These are phyloP conservation scores for Temnothorax longispinosus DNA, from an alignment of 1,140 invertebrate genomes.

Conservation along the genomic window DNA sequence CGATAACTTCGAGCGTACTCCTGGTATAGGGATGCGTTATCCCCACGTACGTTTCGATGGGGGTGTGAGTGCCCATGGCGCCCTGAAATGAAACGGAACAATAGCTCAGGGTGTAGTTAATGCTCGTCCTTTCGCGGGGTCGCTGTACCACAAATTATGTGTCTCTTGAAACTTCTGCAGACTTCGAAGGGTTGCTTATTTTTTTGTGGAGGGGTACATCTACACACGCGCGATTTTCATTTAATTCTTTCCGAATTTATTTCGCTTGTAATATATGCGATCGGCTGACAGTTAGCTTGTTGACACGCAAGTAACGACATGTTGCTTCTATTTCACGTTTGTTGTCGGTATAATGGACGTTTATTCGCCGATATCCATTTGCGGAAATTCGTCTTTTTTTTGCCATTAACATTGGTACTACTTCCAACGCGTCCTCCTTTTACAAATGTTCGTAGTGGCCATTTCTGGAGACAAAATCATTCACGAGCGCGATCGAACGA, in stretches of 20 bases:
- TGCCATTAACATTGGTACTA: constrained; percentile 38
- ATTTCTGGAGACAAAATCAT: constrained; percentile 62
- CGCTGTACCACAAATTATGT: constrained; percentile 42
- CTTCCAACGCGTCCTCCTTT: constrained; percentile 41
- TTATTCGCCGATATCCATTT: constrained; percentile 29
- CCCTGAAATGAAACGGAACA: constrained; percentile 79
- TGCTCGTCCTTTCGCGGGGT: constrained; percentile 70
- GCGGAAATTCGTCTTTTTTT: constrained; percentile 33
- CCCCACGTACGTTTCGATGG: constrained; percentile 52
- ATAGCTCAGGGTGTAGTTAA: constrained; percentile 82
- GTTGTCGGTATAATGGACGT: constrained; percentile 1
- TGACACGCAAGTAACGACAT: not conserved
- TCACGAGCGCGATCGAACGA: constrained; percentile 34
- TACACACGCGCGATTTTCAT: not conserved
- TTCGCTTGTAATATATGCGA: not conserved
- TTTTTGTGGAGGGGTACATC: not conserved
- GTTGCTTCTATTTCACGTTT: not conserved
- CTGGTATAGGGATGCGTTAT: constrained; percentile 69
- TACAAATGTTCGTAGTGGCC: constrained; percentile 52
- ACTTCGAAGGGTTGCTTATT: not conserved
- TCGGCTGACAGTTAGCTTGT: not conserved
- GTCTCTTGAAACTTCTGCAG: constrained; percentile 24
- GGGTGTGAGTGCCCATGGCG: constrained; percentile 44
- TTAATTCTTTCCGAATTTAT: not conserved
- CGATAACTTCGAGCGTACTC: constrained; percentile 76